A percentile compares a stretch with the other conserved stretches of the same genome.
Evolutionary conservation across 2,797 vertebrate species (phyloP).

Genomic region (Babyrousa celebensis): DNA sequence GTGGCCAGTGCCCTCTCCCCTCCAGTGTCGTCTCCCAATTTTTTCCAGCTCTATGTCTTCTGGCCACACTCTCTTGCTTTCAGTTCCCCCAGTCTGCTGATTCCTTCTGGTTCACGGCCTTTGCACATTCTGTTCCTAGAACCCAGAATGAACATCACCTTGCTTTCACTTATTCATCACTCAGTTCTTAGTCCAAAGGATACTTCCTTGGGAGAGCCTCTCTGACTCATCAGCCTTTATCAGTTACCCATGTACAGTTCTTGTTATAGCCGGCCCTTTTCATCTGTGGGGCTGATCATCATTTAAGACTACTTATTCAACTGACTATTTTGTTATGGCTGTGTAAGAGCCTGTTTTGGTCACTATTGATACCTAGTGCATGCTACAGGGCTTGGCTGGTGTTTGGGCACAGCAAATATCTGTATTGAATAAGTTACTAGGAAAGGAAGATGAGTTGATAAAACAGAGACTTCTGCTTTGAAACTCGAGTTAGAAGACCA

Average conservation of each 20-base stretch:
- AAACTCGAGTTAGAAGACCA: neutral
- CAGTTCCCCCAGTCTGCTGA: neutral
- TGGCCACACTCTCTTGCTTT: neutral
- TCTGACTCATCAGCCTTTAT: neutral
- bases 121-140: neutral
- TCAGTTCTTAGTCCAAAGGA: neutral
- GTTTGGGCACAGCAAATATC: neutral
- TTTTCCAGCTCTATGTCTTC: neutral
- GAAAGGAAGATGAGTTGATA: neutral
- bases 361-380: neutral
- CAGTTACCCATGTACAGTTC: neutral
- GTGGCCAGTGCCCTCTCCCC: neutral
- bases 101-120: neutral
- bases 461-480: neutral
- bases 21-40: neutral
- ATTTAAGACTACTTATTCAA: neutral
- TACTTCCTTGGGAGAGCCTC: neutral
- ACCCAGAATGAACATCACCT: neutral
- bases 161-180: neutral
- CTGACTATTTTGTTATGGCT: neutral
- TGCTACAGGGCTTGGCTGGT: neutral
- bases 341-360: neutral
- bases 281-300: neutral
- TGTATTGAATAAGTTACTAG: neutral
- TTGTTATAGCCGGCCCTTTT: neutral